A percentile compares a stretch with the other conserved stretches of the same genome.
Conservation (phyloP, 2,113 vertebrate genomes). For the Dicrurus megarhynchus region DNA sequence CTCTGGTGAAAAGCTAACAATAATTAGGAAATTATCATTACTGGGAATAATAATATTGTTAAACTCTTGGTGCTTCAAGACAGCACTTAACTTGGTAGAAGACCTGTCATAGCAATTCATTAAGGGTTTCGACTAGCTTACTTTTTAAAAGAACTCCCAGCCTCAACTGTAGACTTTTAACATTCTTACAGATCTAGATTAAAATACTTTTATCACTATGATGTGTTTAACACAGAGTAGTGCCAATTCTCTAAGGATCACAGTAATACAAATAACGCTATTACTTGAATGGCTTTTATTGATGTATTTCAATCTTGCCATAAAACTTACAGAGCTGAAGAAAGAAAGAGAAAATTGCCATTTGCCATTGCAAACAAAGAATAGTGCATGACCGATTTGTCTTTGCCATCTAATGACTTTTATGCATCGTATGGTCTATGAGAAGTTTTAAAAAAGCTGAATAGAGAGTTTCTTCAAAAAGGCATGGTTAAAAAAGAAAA, state of each 20-base stretch:
- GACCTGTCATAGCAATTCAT: neutral
- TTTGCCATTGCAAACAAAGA: neutral
- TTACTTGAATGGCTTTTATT: neutral
- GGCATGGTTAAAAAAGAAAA: neutral
- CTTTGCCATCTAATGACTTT: neutral
- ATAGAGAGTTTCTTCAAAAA: neutral
- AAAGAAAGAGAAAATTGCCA: neutral
- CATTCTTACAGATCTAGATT: neutral
- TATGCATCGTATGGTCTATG: neutral
- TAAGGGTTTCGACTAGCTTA: neutral
- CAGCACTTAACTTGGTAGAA: neutral
- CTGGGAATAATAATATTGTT: neutral
- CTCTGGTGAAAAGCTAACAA: neutral
- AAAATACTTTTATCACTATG: neutral
- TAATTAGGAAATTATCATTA: neutral
- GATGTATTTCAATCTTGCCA: neutral
- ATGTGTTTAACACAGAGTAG: neutral
- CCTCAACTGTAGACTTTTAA: neutral
- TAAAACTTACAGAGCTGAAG: neutral
- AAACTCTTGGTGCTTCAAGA: neutral
- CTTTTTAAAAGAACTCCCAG: neutral
- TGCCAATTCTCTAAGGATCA: neutral
- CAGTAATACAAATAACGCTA: neutral
- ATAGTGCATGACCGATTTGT: neutral
- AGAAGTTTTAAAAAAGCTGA: neutral